phyloP scores from a whole-genome alignment of 2,113 vertebrate species.

The Rhea pennata region DNA sequence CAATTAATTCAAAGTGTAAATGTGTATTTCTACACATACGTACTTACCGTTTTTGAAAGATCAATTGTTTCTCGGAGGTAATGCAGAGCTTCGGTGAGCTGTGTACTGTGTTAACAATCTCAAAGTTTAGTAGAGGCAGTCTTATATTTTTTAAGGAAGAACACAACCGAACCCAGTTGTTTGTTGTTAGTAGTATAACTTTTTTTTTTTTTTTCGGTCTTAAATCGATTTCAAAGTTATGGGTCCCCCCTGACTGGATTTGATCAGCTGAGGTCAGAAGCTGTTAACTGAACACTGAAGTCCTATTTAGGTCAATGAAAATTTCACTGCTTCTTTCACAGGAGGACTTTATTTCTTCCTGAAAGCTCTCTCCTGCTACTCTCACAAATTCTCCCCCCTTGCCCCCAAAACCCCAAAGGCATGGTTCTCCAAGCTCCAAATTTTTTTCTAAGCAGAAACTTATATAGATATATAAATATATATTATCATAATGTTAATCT shows the following conservation, averaged over 20 bases:
- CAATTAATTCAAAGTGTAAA: slow-evolving; percentile 59
- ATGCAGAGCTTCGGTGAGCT: background rate
- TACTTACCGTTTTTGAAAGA: slow-evolving; percentile 18
- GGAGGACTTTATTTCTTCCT: background rate
- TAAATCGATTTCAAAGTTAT: background rate
- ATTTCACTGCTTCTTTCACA: background rate
- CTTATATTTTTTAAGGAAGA: background rate
- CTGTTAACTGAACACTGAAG: background rate
- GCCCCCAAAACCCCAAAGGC: background rate
- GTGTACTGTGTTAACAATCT: background rate
- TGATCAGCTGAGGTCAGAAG: background rate
- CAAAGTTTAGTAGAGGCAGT: background rate
- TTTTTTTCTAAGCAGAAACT: background rate
- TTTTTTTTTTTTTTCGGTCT: background rate
- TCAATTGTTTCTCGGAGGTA: background rate
- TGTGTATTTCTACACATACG: background rate
- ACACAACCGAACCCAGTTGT: background rate
- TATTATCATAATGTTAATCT: slow-evolving; percentile 15
- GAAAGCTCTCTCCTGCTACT: background rate
- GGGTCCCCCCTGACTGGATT: background rate
- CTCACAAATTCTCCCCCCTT: background rate
- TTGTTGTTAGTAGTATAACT: background rate
- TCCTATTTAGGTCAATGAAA: background rate
- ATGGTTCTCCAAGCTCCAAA: background rate
- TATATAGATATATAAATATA: too few species aligned